These are phyloP conservation scores for Andricus grossulariae DNA, from an alignment of 1,140 invertebrate species.

Conservation along the genomic window DNA sequence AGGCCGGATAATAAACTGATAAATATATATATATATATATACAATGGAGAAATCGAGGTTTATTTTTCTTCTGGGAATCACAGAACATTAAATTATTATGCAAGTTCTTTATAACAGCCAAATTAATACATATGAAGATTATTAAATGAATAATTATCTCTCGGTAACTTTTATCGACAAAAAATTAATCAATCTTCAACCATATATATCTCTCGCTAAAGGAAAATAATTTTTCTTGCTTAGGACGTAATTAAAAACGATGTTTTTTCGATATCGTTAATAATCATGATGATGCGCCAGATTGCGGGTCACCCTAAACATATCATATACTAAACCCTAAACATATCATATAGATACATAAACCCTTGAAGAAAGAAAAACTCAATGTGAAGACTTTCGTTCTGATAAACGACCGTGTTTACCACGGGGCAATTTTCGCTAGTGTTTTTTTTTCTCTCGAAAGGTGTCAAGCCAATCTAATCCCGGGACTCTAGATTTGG, in stretches of 20 bases:
- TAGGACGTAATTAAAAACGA: no score
- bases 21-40: no score
- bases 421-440: background rate
- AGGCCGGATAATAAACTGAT: background rate
- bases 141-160: no score
- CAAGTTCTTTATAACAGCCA: background rate
- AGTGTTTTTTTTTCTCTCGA: slow-evolving; percentile 12
- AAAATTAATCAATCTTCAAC: no score
- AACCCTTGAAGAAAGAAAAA: no score
- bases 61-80: background rate
- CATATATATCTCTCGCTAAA: no score
- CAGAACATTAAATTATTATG: background rate
- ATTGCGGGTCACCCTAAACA: no score
- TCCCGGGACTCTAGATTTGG: background rate
- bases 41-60: background rate
- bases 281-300: no score
- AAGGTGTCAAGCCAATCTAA: slow-evolving; percentile 29
- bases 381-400: background rate
- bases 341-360: no score
- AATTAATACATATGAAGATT: background rate
- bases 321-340: no score
- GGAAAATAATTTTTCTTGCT: background rate
- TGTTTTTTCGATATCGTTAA: no score
- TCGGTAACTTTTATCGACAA: no score
- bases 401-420: slow-evolving; percentile 7